Evolutionary conservation across 1,140 invertebrate species (phyloP).

Genomic region (Meloidogyne floridensis): DNA sequence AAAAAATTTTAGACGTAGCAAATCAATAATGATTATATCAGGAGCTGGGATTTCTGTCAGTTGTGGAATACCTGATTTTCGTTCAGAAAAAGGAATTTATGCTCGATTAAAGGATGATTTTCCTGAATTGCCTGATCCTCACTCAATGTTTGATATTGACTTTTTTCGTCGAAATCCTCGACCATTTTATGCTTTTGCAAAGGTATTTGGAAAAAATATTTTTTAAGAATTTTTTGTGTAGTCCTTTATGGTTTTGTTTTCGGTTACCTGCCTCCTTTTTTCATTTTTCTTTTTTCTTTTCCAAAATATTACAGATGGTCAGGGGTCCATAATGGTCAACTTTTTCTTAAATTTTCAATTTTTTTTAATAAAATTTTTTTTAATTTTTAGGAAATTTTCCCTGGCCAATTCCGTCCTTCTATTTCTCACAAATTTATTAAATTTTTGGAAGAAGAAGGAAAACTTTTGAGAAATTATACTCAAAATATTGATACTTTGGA

Average conservation of each 20-base stretch:
- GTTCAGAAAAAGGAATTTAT: conserved; percentile 76
- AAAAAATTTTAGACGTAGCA: conserved; percentile 39
- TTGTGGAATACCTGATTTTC: conserved; percentile 70
- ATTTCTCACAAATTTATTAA: conserved; percentile 83
- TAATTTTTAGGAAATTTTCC: conserved; percentile 40
- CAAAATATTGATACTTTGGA: conserved; percentile 92
- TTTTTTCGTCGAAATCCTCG: conserved; percentile 82
- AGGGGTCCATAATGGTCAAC: no score
- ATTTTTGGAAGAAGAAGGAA: conserved; percentile 77
- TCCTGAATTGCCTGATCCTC: conserved; percentile 83
- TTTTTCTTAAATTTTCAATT: background rate
- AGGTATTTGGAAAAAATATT: conserved; percentile 32
- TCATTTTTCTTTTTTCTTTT: background rate
- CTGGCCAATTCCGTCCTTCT: conserved; percentile 72
- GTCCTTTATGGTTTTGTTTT: no score
- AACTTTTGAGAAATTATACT: conserved; percentile 84
- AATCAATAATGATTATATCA: conserved; percentile 68
- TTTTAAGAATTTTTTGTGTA: no score
- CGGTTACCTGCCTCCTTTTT: no score
- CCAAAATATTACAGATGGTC: background rate
- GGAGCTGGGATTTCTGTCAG: conserved; percentile 70
- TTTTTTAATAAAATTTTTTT: conserved; percentile 3
- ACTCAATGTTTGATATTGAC: conserved; percentile 88
- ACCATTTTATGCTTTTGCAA: conserved; percentile 87
- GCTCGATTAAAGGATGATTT: conserved; percentile 85